Percentiles rank a stretch among this genome's conserved stretches.
Evolutionary conservation across 2,797 vertebrate genomes (phyloP).

Genomic region (Graptemys geographica): DNA sequence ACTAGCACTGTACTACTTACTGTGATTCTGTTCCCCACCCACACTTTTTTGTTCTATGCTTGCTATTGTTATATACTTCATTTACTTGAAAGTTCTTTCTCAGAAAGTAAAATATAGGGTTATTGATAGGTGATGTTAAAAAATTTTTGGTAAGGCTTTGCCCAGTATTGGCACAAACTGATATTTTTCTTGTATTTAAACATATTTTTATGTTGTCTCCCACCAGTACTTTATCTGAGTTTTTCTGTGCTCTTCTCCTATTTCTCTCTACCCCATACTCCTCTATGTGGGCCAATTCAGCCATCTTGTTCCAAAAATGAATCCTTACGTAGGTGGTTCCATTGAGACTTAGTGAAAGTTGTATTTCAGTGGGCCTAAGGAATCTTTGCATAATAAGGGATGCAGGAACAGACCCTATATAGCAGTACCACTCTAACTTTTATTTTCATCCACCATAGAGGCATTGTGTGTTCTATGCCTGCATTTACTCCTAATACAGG

Average conservation of each 20-base stretch:
- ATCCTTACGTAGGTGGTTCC: conserved; percentile 27
- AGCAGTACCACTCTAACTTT: background rate
- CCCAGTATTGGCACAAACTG: background rate
- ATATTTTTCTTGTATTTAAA: background rate
- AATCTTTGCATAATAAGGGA: background rate
- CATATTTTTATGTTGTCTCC: background rate
- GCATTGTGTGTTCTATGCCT: background rate
- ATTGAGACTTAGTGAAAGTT: background rate
- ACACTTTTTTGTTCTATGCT: conserved; percentile 1
- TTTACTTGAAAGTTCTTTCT: conserved; percentile 11
- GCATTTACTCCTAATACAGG: background rate
- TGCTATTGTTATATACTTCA: background rate
- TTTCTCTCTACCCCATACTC: background rate
- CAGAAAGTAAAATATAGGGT: conserved; percentile 25
- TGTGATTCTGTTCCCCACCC: background rate
- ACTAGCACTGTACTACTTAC: conserved; percentile 15
- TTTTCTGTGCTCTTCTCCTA: background rate
- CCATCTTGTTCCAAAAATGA: conserved; percentile 18
- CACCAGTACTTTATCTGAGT: background rate
- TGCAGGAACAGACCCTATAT: background rate
- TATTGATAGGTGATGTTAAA: background rate
- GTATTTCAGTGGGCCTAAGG: conserved; percentile 1
- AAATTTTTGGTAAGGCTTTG: conserved; percentile 13
- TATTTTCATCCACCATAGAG: background rate
- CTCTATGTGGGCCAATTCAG: background rate